Evolutionary conservation across 2,888 invertebrate species (phyloP).

Genomic region (Camponotus fellah): DNA sequence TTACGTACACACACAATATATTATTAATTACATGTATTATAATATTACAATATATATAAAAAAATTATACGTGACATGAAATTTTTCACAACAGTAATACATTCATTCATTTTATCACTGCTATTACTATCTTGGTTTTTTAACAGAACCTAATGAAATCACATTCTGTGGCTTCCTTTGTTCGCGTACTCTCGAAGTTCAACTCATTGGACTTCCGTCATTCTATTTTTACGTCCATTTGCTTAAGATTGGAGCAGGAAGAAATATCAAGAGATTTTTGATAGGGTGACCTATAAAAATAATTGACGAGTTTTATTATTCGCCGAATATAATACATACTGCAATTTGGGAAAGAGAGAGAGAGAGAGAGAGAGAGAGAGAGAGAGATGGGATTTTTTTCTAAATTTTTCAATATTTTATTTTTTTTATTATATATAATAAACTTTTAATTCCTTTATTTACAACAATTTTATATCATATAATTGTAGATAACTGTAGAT

Average conservation of each 20-base stretch:
- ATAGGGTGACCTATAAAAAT: constrained; percentile 1
- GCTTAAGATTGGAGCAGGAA: constrained; percentile 8
- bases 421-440: neutral
- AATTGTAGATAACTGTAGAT: neutral
- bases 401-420: neutral
- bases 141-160: neutral
- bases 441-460: neutral
- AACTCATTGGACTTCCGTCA: constrained; percentile 55
- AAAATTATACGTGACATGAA: neutral
- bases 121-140: neutral
- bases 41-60: neutral
- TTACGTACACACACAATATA: neutral
- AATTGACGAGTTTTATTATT: neutral
- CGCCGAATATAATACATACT: neutral
- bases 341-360: too few relatives aligned
- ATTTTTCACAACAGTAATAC: neutral
- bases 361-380: too few relatives aligned
- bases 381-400: neutral
- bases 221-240: constrained; percentile 51
- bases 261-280: neutral
- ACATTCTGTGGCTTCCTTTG: neutral
- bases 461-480: neutral
- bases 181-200: constrained; percentile 42
- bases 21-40: neutral
- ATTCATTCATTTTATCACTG: neutral